These are phyloP conservation scores for Sphaerolaimus hirsutus DNA, from an alignment of 2,888 invertebrate species.

Conservation along the genomic window DNA sequence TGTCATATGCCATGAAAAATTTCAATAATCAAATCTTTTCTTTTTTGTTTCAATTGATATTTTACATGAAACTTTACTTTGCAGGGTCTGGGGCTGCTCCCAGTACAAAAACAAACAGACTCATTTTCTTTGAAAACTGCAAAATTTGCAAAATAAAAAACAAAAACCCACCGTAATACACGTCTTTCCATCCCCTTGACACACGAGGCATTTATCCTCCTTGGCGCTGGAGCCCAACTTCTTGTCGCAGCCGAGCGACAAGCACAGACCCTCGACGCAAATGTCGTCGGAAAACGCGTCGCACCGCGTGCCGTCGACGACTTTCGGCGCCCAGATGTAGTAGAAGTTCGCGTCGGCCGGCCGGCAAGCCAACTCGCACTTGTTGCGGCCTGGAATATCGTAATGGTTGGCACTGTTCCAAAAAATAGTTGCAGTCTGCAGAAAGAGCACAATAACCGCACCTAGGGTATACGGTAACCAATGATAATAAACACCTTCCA, in stretches of 20 bases:
- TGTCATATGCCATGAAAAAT: too few relatives aligned
- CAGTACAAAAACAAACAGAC: too few relatives aligned
- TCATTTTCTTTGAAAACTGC: too few relatives aligned
- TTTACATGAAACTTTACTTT: too few relatives aligned
- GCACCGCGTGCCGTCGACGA: constrained; percentile 51
- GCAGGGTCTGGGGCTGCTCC: too few relatives aligned
- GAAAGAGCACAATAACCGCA: neutral
- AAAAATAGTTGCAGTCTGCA: neutral
- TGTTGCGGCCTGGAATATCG: constrained; percentile 39
- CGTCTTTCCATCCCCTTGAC: constrained; percentile 55
- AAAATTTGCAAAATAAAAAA: too few relatives aligned
- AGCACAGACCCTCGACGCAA: constrained; percentile 75
- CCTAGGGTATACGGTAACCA: constrained; percentile 34
- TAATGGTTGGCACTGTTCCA: neutral
- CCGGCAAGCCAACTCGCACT: constrained; percentile 85
- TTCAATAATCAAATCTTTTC: too few relatives aligned
- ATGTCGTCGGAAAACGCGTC: constrained; percentile 53
- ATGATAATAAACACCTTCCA: constrained; percentile 57
- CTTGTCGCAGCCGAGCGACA: constrained; percentile 27
- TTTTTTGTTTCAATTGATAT: too few relatives aligned
- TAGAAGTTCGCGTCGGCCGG: constrained; percentile 71
- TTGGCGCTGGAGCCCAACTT: constrained; percentile 32
- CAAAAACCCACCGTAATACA: constrained; percentile 62
- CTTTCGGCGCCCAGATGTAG: constrained; percentile 51
- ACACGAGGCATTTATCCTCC: constrained; percentile 69